Conservation (phyloP, 2,113 vertebrate species). For the Uria aalge region DNA sequence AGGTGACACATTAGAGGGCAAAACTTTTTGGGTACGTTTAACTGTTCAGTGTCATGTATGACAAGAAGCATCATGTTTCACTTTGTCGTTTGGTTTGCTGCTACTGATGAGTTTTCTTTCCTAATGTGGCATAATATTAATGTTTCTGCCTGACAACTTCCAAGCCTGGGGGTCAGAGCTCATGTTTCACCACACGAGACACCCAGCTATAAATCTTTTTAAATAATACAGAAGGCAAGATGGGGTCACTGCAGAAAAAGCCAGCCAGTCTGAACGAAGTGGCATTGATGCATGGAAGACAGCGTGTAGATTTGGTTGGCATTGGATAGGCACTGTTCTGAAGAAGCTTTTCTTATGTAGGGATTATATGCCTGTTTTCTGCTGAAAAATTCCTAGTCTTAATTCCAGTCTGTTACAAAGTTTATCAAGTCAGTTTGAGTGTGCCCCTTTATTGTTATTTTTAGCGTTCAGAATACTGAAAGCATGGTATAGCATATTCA, state of each 20-base stretch:
- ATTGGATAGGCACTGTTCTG: background rate
- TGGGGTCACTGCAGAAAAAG: slow-evolving; percentile 90
- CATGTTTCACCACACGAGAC: slow-evolving; percentile 87
- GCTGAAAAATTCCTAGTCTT: slow-evolving; percentile 4
- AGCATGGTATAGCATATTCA: background rate
- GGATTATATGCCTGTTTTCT: background rate
- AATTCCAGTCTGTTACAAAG: background rate
- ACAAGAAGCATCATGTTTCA: slow-evolving; percentile 55
- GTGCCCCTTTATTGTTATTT: background rate
- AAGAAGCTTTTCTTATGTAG: slow-evolving; percentile 1
- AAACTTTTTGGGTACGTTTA: slow-evolving; percentile 19
- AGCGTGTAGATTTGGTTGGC: slow-evolving; percentile 46
- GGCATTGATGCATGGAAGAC: slow-evolving; percentile 90
- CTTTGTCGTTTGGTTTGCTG: slow-evolving; percentile 52
- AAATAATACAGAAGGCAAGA: slow-evolving; percentile 89
- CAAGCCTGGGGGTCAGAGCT: slow-evolving; percentile 89
- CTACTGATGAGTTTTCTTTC: slow-evolving; percentile 67
- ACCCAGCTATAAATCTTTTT: slow-evolving; percentile 93
- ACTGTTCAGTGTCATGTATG: slow-evolving; percentile 26
- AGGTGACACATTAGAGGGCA: slow-evolving; percentile 7
- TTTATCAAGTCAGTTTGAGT: background rate
- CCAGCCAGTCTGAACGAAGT: slow-evolving; percentile 90
- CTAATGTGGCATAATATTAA: slow-evolving; percentile 87
- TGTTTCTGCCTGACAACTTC: slow-evolving; percentile 82
- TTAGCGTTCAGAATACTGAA: background rate